A percentile compares a stretch with the other conserved stretches of the same genome.
phyloP scores from a whole-genome alignment of 2,113 vertebrate species.

The Fregetta grallaria region DNA sequence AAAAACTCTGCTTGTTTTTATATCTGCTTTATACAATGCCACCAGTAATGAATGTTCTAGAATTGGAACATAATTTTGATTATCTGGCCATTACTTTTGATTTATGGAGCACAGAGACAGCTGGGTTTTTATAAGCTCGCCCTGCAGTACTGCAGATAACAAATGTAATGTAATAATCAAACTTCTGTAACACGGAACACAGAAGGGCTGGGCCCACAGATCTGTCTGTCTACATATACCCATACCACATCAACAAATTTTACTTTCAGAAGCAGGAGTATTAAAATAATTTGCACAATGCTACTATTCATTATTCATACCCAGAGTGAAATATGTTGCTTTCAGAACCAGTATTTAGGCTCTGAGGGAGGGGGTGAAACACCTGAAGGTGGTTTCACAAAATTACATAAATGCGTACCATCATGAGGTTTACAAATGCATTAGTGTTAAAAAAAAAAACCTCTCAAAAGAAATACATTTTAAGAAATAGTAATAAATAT shows the following conservation, averaged over 20 bases:
- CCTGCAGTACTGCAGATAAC: slow-evolving; percentile 65
- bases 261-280: slow-evolving; percentile 23
- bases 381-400: not conserved
- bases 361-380: not conserved
- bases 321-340: not conserved
- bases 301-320: slow-evolving; percentile 36
- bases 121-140: slow-evolving; percentile 60
- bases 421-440: not conserved
- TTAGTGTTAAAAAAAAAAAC: not conserved
- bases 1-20: slow-evolving; percentile 32
- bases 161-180: slow-evolving; percentile 63
- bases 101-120: slow-evolving; percentile 59
- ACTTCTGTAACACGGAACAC: slow-evolving; percentile 32
- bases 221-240: slow-evolving; percentile 8
- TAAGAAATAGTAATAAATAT: not conserved
- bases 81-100: slow-evolving; percentile 69
- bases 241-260: slow-evolving; percentile 21
- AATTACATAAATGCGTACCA: not conserved
- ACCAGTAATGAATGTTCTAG: slow-evolving; percentile 63
- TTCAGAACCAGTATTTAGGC: not conserved
- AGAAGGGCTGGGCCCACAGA: slow-evolving; percentile 2
- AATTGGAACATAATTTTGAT: slow-evolving; percentile 65
- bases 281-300: slow-evolving; percentile 39
- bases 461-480: not conserved
- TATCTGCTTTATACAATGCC: slow-evolving; percentile 38